Evolutionary conservation across 2,113 vertebrate genomes (phyloP).

Genomic region (cattle (Bos taurus)): DNA sequence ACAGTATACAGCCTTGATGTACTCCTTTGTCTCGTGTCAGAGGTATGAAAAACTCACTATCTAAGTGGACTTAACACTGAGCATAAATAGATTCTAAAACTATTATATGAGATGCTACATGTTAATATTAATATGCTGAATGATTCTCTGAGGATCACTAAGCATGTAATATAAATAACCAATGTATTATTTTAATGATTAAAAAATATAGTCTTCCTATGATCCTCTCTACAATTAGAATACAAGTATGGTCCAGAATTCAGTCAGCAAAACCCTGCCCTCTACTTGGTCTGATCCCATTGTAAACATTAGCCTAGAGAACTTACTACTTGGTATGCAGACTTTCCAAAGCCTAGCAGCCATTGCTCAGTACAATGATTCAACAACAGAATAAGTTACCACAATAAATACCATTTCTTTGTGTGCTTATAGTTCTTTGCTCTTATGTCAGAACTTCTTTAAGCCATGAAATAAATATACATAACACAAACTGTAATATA

Average conservation of each 20-base stretch:
- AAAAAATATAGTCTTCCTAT: background rate
- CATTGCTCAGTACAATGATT: conserved; percentile 93
- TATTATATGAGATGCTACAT: background rate
- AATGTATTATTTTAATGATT: background rate
- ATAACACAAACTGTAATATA: background rate
- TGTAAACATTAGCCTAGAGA: conserved; percentile 98
- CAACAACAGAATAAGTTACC: conserved; percentile 91
- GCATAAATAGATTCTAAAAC: background rate
- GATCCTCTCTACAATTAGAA: conserved; percentile 84
- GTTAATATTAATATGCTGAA: background rate
- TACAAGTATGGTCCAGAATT: conserved; percentile 86
- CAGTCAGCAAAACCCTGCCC: conserved; percentile 88
- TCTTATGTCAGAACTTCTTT: background rate
- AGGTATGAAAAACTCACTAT: background rate
- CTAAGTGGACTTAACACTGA: background rate
- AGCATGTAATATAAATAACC: background rate
- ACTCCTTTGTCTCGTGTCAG: background rate
- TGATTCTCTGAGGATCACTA: background rate
- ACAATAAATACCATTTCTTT: background rate
- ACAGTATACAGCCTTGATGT: background rate
- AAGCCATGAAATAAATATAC: background rate
- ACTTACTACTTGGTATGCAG: conserved; percentile 91
- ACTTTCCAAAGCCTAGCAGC: conserved; percentile 91
- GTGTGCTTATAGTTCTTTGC: background rate
- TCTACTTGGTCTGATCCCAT: conserved; percentile 95